Evolutionary conservation across 2,797 vertebrate genomes (phyloP).

Genomic region (Valencia hispanica): DNA sequence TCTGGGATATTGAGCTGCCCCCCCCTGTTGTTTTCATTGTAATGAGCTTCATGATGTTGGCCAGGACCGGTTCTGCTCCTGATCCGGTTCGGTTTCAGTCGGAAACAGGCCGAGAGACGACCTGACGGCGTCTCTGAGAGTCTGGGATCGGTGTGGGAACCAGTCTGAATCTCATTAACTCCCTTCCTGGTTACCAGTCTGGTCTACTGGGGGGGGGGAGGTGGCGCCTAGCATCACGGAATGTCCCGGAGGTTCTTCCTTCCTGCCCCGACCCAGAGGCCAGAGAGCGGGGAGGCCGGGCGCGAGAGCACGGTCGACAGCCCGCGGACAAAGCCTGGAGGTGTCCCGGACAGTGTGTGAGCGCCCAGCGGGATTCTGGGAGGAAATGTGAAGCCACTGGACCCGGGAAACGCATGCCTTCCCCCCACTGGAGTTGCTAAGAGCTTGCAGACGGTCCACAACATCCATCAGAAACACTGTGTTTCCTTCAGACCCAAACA

Average conservation of each 20-base stretch:
- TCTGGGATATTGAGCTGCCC: constrained; percentile 80
- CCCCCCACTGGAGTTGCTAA: constrained; percentile 88
- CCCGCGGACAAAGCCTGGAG: constrained; percentile 85
- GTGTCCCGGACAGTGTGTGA: constrained; percentile 47
- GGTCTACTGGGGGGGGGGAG: constrained; percentile 15
- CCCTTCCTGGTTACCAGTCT: constrained; percentile 62
- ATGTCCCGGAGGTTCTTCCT: constrained; percentile 85
- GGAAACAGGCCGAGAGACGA: background rate
- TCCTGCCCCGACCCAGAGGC: constrained; percentile 78
- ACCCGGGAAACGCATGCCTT: constrained; percentile 88
- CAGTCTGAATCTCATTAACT: constrained; percentile 67
- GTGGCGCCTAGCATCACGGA: constrained; percentile 89
- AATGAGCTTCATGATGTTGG: too few relatives aligned
- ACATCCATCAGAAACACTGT: background rate
- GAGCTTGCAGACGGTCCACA: constrained; percentile 56
- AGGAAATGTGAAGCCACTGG: constrained; percentile 82
- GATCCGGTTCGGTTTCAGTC: background rate
- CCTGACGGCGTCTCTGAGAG: background rate
- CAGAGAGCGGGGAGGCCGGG: constrained; percentile 78
- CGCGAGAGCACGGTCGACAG: constrained; percentile 84
- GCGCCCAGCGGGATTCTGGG: constrained; percentile 72
- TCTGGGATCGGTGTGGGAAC: constrained; percentile 55
- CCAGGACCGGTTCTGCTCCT: too few relatives aligned
- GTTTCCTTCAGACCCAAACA: too few relatives aligned
- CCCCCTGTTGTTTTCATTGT: too few relatives aligned